Evolutionary conservation across 2,113 vertebrate species (phyloP).

Genomic region (Odontesthes bonariensis): DNA sequence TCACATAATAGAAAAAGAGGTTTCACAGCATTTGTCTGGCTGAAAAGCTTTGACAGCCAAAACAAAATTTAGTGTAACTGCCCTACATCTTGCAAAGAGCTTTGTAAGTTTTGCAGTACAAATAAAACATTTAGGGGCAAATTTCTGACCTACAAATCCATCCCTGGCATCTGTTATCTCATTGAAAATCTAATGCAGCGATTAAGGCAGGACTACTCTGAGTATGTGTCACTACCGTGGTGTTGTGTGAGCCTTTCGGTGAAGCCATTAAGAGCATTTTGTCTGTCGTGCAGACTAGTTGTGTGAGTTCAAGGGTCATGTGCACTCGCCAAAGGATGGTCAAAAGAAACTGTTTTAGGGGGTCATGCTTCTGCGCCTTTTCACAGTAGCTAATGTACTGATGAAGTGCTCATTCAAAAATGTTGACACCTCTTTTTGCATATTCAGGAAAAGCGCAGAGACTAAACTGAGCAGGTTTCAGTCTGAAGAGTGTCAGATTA

Average conservation of each 20-base stretch:
- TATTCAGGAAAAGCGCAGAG: not conserved
- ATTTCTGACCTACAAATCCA: conserved; percentile 53
- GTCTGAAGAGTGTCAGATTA: conserved; percentile 1
- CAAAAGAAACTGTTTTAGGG: not conserved
- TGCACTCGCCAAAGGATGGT: conserved; percentile 4
- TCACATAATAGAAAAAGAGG: conserved; percentile 25
- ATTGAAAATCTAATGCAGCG: conserved; percentile 56
- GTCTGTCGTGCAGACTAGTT: conserved; percentile 40
- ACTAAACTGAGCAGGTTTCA: conserved; percentile 7
- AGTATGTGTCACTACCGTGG: not conserved
- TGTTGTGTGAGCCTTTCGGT: conserved; percentile 15
- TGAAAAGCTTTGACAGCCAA: not conserved
- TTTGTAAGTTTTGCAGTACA: conserved; percentile 4
- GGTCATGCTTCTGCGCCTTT: not conserved
- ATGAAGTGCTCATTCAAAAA: not conserved
- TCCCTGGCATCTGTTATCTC: conserved; percentile 50
- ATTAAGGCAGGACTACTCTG: conserved; percentile 46
- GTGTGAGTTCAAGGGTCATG: conserved; percentile 22
- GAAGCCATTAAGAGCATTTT: conserved; percentile 53
- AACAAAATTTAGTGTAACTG: conserved; percentile 25
- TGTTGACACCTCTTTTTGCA: not conserved
- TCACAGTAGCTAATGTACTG: not conserved
- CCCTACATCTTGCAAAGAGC: conserved; percentile 12
- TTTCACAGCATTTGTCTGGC: conserved; percentile 12
- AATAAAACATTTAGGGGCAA: conserved; percentile 20